Evolutionary conservation across 2,888 invertebrate species (phyloP), one percentile per base, ranked within the genome.

Genomic region (Lacanobia wlatinum): DNA sequence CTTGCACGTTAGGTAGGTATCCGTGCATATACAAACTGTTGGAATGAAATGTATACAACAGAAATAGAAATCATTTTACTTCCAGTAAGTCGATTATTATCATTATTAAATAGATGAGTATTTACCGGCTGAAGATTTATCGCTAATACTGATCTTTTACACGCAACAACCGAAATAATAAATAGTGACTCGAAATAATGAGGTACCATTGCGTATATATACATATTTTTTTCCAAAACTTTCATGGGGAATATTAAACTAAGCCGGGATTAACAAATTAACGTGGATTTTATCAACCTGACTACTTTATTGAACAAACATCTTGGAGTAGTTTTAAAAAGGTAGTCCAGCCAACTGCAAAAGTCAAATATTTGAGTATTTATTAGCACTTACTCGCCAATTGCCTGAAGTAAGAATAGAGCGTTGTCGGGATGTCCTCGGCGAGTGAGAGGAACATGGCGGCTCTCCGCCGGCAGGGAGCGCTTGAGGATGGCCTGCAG

Each of bases 11-110:
- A 0, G 98, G 96, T 73, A 97, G 97, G 38, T 97, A 91, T 1
- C 99, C 99, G 73, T 96, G 95, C 85, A 97, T 97, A 90, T 97
- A 98, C 60, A 98, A 91, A 82, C 98, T 98, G 89, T 59, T 28
- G 14, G 18, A 69, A 34, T 18, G 1, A n/a, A 69, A 48, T 43
- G 64, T 28, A 28, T 28, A 28, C n/a, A n/a, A n/a, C n/a, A n/a
- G n/a, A n/a, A n/a, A n/a, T n/a, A n/a, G n/a, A n/a, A n/a, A n/a
- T n/a, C n/a, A n/a, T n/a, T n/a, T n/a, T n/a, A n/a, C 28, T 3
- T 28, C 28, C 14, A 40, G 10, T 23, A 4, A n/a, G 1, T 28
- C 34, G 5, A 34, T 34, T 34, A 34, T 34, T 34, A 6, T 34
- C 34, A 34, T 34, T 34, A 34, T 34, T 34, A 34, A 34, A 34